These are phyloP conservation scores for Ferrisia virgata DNA, from an alignment of 2,888 invertebrate species.

Conservation along the genomic window DNA sequence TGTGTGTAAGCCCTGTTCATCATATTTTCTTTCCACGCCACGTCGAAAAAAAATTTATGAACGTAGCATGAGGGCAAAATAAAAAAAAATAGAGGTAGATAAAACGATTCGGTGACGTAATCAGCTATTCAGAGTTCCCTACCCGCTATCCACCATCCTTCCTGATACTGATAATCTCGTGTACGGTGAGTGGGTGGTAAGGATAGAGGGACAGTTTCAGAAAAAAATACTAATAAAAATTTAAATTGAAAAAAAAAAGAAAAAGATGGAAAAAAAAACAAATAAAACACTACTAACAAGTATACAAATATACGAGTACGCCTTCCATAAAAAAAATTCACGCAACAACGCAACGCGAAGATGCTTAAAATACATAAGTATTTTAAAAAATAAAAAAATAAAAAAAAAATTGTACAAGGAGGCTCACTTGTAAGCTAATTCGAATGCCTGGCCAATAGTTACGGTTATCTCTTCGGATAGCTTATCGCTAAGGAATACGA, in stretches of 20 bases:
- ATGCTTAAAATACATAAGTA: not conserved
- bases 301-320: not conserved
- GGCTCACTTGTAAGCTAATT: slow-evolving; percentile 82
- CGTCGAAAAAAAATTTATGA: too few species aligned
- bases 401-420: not conserved
- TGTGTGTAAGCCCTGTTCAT: too few species aligned
- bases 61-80: too few species aligned
- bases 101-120: too few species aligned
- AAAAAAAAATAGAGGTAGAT: too few species aligned
- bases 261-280: not conserved
- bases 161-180: too few species aligned
- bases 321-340: not conserved
- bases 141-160: too few species aligned
- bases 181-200: too few species aligned
- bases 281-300: not conserved
- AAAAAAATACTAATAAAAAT: too few species aligned
- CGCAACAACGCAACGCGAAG: not conserved
- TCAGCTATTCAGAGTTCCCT: too few species aligned
- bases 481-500: slow-evolving; percentile 96
- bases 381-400: not conserved
- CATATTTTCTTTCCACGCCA: too few species aligned
- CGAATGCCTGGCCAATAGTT: slow-evolving; percentile 97
- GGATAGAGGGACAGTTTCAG: too few species aligned
- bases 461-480: slow-evolving; percentile 95
- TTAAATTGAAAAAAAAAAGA: not conserved